Conservation (phyloP, 2,113 vertebrate species). For the Chascanopsetta lugubris region DNA sequence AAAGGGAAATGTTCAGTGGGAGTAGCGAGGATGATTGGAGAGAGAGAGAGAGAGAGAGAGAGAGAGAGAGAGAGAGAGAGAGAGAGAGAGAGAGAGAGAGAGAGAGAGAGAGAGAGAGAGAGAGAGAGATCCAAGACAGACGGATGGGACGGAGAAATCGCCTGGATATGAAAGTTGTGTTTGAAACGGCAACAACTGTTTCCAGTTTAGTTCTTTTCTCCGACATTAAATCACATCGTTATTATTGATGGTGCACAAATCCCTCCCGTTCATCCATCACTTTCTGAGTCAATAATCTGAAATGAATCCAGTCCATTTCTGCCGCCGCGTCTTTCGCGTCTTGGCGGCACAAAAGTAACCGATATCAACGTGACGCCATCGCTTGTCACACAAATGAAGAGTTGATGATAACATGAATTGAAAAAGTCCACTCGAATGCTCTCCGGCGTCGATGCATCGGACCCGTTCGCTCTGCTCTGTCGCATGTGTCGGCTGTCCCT, state of each 20-base stretch:
- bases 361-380: background rate
- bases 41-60: background rate
- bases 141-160: slow-evolving; percentile 25
- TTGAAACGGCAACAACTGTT: slow-evolving; percentile 11
- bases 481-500: background rate
- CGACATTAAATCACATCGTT: background rate
- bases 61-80: slow-evolving; percentile 43
- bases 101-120: background rate
- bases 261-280: background rate
- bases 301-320: background rate
- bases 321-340: background rate
- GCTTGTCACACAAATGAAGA: background rate
- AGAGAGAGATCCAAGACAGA: slow-evolving; percentile 27
- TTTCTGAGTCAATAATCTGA: too few relatives aligned
- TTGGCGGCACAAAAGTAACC: background rate
- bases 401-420: background rate
- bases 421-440: background rate
- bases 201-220: background rate
- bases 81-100: slow-evolving; percentile 12
- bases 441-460: background rate
- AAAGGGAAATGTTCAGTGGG: slow-evolving; percentile 53
- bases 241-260: background rate
- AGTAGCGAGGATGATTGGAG: slow-evolving; percentile 21
- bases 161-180: slow-evolving; percentile 17
- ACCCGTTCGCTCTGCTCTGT: background rate